Evolutionary conservation across 2,888 invertebrate species (phyloP).

Genomic region (Adelognathus sp.): DNA sequence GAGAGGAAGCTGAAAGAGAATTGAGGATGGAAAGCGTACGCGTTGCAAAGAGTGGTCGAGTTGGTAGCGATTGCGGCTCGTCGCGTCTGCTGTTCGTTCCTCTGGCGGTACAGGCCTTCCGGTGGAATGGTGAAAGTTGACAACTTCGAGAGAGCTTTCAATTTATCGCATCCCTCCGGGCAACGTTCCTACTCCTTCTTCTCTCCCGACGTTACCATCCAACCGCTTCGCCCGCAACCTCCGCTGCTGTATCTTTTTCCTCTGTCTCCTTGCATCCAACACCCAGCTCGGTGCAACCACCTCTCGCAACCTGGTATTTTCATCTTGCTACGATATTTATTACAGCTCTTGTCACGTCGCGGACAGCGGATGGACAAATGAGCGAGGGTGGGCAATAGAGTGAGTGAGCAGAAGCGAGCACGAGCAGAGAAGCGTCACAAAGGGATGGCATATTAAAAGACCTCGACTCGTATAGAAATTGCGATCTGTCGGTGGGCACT

Average conservation of each 20-base stretch:
- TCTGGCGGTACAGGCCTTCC: conserved; percentile 1
- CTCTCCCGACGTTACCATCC: not conserved
- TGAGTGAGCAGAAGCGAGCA: too few species aligned
- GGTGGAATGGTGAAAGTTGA: conserved; percentile 71
- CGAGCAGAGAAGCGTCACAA: conserved; percentile 23
- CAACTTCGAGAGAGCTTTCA: conserved; percentile 75
- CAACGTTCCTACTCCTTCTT: not conserved
- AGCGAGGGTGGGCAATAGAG: conserved; percentile 39
- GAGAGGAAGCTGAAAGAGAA: conserved; percentile 20
- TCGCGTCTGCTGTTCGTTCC: conserved; percentile 20
- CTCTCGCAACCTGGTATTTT: conserved; percentile 38
- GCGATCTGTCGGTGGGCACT: conserved; percentile 1
- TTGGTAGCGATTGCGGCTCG: conserved; percentile 46
- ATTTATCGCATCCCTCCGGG: conserved; percentile 62
- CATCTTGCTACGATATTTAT: conserved; percentile 44
- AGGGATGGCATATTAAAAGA: conserved; percentile 49
- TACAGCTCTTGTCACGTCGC: conserved; percentile 34
- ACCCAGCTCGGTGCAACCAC: conserved; percentile 1
- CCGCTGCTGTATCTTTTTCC: not conserved
- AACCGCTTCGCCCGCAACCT: not conserved
- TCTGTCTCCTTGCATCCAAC: not conserved
- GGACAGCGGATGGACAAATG: conserved; percentile 21
- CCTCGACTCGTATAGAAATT: conserved; percentile 10
- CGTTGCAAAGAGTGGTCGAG: conserved; percentile 24
- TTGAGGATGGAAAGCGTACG: conserved; percentile 43